Base-by-base conservation (phyloP, 2,797 vertebrate species). In the Ataeniobius toweri region DNA sequence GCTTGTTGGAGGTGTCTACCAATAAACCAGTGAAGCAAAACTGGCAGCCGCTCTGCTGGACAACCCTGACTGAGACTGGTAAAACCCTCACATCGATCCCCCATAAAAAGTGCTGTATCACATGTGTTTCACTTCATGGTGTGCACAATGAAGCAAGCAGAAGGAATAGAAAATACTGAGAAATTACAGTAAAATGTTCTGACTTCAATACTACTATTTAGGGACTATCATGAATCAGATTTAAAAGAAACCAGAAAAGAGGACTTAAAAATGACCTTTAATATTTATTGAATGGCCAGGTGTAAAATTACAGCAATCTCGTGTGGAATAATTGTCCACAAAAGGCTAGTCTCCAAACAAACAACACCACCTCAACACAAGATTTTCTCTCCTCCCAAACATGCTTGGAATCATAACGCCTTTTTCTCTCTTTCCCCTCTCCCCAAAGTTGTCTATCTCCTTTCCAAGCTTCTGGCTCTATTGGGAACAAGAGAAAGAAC, bases 391-490 rank as follows among this genome's bases (percentile, higher is more conserved):
- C 77, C 58, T 83, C 85, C 87, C 79, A 80, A 80, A 92, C 90
- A 92, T 94, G 92, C 86, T 80, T 75, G 77, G 91, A 94, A 92
- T 92, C 78, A 93, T 92, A 91, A 94, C 92, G 61, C 59, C 72
- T 28, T 46, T 50, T 46, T 75, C 72, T 75, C 68, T 83, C 73
- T 67, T 39, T 41, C 76, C 76, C 63, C 68, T 81, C 48, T 81
- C 56, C 80, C 83, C 83, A 77, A 87, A 89, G 75, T 86, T 89
- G 84, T 91, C 89, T 92, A 80, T 93, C 82, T 88, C 85, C 79
- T 80, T 59, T 83, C 67, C 71, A 86, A 85, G 82, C 68, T 85
- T 76, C 22, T 1, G 76, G 28, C 75, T 84, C 83, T 68, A 61
- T 26, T 80, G 88, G 86, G 86, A 90, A 74, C 80, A 81, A 85